Evolutionary conservation across 2,888 invertebrate genomes (phyloP), one percentile per base, ranked within the genome.

Genomic region (Drosophila meridionalis): DNA sequence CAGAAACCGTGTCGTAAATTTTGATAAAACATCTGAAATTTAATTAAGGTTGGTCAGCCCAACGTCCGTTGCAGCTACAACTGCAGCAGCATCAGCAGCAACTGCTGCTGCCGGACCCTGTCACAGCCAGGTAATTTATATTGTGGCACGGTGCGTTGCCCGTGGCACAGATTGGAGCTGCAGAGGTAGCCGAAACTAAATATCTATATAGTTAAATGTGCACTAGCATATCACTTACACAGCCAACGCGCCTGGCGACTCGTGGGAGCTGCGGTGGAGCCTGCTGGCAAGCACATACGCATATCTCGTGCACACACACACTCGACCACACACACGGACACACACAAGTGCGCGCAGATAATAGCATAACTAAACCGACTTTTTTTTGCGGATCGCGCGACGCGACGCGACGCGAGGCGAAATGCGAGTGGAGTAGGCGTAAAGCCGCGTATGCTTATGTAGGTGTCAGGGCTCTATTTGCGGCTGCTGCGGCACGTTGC

Each of bases 361-460:
- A 88, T 81, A 68, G 59, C 47, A 65, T 65, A 83, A 86, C 84
- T 88, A 88, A 83, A 83, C 82, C 82, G 73, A 88, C 75, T 80
- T 83, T 83, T 83, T 83, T 87, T 79, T 70, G 83, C 57, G 61
- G 40, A 30, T 63, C 65, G 55, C 62, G 63, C 75, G 60, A 73
- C 53, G 70, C 65, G 30, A 40, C 67, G 79, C 65, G 57, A 20
- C 20, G 20, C 20, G 20, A 53, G 30, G 59, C 47, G 48, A 67
- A 43, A 58, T 56, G 81, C 63, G 75, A 68, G 63, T 11, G 28
- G 38, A 69, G 61, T 26, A n/a, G n/a, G 32, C 30, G 6, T 11
- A 26, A 32, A 47, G 57, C 45, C 47, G 56, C 52, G 56, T 63
- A 63, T 61, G 78, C 47, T 53, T 61, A 43, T 68, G 60, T 56